Percentiles rank a stretch among this genome's conserved stretches.
phyloP scores from a whole-genome alignment of 2,113 vertebrate genomes.

The Pitta sordida region DNA sequence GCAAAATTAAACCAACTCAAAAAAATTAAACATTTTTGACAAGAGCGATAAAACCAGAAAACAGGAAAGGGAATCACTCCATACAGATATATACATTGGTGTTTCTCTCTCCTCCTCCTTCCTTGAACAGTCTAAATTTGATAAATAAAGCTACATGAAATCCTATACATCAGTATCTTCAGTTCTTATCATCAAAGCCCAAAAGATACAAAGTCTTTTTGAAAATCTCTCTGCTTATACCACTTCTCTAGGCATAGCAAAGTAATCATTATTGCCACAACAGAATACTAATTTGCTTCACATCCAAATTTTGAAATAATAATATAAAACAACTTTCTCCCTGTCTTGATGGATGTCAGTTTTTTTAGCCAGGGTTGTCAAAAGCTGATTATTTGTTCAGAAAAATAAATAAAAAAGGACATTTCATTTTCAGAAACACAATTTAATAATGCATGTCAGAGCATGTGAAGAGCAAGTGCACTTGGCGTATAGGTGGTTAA shows the following conservation, averaged over 20 bases:
- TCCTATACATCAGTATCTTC: background rate
- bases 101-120: background rate
- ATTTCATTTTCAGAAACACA: background rate
- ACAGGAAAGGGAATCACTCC: background rate
- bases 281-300: conserved; percentile 40
- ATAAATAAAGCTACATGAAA: conserved; percentile 22
- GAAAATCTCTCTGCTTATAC: conserved; percentile 13
- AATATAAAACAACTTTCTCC: background rate
- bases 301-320: conserved; percentile 34
- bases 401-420: background rate
- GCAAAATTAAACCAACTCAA: background rate
- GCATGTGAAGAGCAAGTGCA: background rate
- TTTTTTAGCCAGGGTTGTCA: background rate
- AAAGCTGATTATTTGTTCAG: background rate
- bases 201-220: conserved; percentile 5
- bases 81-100: accelerated
- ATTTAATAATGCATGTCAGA: background rate
- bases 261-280: conserved; percentile 28
- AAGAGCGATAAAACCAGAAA: background rate
- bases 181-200: background rate
- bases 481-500: background rate
- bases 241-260: conserved; percentile 38
- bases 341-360: background rate
- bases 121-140: background rate
- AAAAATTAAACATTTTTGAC: background rate